These are phyloP conservation scores for Stigmatopora nigra DNA, from an alignment of 2,113 vertebrate species.

Conservation along the genomic window DNA sequence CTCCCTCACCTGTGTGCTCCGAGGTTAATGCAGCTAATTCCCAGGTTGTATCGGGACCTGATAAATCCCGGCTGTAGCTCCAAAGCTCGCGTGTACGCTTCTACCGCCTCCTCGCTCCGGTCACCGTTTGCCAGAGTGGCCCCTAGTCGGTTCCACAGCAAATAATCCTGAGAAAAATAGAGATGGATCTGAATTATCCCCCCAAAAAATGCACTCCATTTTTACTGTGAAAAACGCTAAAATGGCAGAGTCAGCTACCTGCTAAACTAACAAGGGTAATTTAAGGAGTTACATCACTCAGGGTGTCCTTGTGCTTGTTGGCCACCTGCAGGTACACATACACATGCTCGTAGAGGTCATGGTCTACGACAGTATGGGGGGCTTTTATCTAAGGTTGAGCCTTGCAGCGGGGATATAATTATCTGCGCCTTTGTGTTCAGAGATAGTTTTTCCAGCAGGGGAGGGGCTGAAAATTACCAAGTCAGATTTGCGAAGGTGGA, in stretches of 20 bases:
- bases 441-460: slow-evolving; percentile 49
- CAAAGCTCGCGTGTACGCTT: slow-evolving; percentile 87
- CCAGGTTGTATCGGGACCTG: slow-evolving; percentile 92
- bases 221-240: slow-evolving; percentile 18
- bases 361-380: slow-evolving; percentile 30
- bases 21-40: slow-evolving; percentile 97
- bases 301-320: slow-evolving; percentile 43
- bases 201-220: background rate
- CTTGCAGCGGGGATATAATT: slow-evolving; percentile 46
- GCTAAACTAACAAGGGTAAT: slow-evolving; percentile 28
- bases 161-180: slow-evolving; percentile 78
- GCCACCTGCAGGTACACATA: slow-evolving; percentile 42
- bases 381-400: slow-evolving; percentile 51
- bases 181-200: slow-evolving; percentile 18
- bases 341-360: slow-evolving; percentile 44
- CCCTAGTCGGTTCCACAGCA: slow-evolving; percentile 95
- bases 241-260: slow-evolving; percentile 1
- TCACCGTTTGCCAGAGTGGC: slow-evolving; percentile 94
- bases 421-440: slow-evolving; percentile 58
- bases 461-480: slow-evolving; percentile 56
- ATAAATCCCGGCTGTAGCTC: slow-evolving; percentile 98
- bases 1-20: slow-evolving; percentile 86
- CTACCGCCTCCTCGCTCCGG: slow-evolving; percentile 91
- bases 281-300: slow-evolving; percentile 37
- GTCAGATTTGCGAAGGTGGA: slow-evolving; percentile 57